phyloP scores from a whole-genome alignment of 2,113 vertebrate species.

The Perca fluviatilis region DNA sequence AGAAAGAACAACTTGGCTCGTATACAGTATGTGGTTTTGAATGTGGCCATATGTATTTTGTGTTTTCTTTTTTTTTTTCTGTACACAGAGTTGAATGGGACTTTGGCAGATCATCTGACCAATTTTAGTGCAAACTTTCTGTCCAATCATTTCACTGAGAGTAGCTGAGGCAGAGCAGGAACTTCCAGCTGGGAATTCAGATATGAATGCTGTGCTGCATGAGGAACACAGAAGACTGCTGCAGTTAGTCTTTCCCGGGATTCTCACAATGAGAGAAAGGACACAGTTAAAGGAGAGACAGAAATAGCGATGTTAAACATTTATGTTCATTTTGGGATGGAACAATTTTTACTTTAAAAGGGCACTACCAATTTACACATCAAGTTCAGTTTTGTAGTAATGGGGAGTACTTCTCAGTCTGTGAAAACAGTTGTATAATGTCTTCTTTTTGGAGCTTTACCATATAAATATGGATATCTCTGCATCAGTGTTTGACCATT shows the following conservation, averaged over 20 bases:
- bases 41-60: slow-evolving; percentile 9
- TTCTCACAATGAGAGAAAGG: slow-evolving; percentile 9
- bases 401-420: background rate
- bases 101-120: slow-evolving; percentile 29
- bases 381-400: background rate
- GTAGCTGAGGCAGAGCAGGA: slow-evolving; percentile 30
- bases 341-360: background rate
- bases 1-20: slow-evolving; percentile 12
- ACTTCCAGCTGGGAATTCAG: slow-evolving; percentile 19
- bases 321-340: background rate
- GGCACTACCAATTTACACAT: background rate
- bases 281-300: background rate
- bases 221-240: background rate
- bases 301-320: background rate
- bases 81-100: slow-evolving; percentile 7
- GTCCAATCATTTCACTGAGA: slow-evolving; percentile 20
- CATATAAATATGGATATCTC: background rate
- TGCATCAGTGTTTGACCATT: background rate
- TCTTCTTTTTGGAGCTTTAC: background rate
- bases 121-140: slow-evolving; percentile 40
- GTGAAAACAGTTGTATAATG: background rate
- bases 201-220: slow-evolving; percentile 18
- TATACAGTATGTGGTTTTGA: background rate
- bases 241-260: background rate
- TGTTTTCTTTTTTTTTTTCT: background rate